Evolutionary conservation across 2,797 vertebrate genomes (phyloP).

Genomic region (Muscicapa comitata): DNA sequence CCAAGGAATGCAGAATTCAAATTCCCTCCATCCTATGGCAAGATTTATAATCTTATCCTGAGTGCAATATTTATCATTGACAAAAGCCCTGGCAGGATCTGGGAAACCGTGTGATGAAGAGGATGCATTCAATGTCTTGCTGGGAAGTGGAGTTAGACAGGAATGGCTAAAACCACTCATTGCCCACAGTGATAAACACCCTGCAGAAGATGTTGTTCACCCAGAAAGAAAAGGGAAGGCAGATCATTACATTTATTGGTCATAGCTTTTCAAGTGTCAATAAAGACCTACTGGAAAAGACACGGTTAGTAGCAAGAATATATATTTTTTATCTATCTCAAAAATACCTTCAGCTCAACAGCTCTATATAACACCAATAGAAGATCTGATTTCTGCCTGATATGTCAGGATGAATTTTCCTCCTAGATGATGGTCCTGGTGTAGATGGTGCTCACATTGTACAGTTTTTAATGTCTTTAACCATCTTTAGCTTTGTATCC

Average conservation of each 20-base stretch:
- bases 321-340: background rate
- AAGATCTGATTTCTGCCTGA: background rate
- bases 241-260: constrained; percentile 53
- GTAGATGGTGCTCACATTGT: background rate
- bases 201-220: constrained; percentile 21
- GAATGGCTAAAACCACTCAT: background rate
- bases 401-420: constrained; percentile 7
- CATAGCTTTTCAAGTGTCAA: constrained; percentile 24
- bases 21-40: background rate
- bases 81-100: background rate
- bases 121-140: background rate
- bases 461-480: constrained; percentile 62
- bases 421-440: background rate
- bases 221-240: background rate
- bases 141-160: background rate
- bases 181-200: background rate
- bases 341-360: background rate
- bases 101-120: background rate
- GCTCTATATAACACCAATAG: background rate
- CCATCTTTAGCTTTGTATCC: constrained; percentile 50
- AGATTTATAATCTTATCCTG: background rate
- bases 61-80: constrained; percentile 9
- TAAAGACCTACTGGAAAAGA: constrained; percentile 5
- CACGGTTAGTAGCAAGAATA: background rate
- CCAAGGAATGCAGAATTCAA: constrained; percentile 4